These are phyloP conservation scores for Limnephilus marmoratus DNA, from an alignment of 2,888 invertebrate genomes.

Conservation along the genomic window DNA sequence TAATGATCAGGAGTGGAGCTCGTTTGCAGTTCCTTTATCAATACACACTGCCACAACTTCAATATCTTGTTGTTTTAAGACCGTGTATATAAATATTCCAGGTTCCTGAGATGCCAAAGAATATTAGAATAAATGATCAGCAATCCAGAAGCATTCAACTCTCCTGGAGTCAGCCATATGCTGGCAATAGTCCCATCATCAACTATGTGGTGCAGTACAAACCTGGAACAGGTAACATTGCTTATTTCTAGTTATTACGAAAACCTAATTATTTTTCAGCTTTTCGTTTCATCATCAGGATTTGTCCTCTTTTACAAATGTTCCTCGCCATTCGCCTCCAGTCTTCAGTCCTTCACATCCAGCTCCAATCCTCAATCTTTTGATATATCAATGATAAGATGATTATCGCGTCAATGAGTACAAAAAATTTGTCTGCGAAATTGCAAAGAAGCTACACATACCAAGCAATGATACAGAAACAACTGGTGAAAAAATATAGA, in stretches of 20 bases:
- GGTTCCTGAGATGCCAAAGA: slow-evolving; percentile 93
- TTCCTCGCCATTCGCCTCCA: too few relatives aligned
- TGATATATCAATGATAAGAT: too few relatives aligned
- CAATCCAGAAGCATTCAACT: slow-evolving; percentile 90
- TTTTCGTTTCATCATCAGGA: neutral
- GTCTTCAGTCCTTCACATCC: too few relatives aligned
- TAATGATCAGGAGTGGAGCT: neutral
- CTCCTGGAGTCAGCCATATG: slow-evolving; percentile 93
- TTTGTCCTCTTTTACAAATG: too few relatives aligned
- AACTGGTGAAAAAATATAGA: neutral
- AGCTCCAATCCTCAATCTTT: too few relatives aligned
- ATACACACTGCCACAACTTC: neutral
- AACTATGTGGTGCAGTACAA: slow-evolving; percentile 94
- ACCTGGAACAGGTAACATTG: slow-evolving; percentile 83
- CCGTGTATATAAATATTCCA: slow-evolving; percentile 69
- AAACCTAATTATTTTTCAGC: neutral
- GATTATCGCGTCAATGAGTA: too few relatives aligned
- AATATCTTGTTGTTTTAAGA: neutral
- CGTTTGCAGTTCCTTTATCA: neutral
- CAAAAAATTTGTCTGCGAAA: neutral
- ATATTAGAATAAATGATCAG: slow-evolving; percentile 90
- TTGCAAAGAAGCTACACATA: neutral
- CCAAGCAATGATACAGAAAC: neutral
- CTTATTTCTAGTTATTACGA: slow-evolving; percentile 21
- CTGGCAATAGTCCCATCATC: slow-evolving; percentile 92